phyloP scores from a whole-genome alignment of 2,888 invertebrate species.

The Clepsis dumicolana region DNA sequence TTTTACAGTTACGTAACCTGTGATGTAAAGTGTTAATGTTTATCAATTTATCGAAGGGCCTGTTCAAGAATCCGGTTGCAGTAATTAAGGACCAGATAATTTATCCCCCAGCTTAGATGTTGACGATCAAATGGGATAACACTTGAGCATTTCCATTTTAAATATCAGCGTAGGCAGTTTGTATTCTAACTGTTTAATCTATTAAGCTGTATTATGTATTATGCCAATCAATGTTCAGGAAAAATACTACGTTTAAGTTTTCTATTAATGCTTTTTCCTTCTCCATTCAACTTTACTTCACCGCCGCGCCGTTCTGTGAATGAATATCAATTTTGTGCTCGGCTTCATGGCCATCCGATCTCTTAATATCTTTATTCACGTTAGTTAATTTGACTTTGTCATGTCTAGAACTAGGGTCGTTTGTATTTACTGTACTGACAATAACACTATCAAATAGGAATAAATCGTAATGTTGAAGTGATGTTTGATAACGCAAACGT shows the following conservation, averaged over 20 bases:
- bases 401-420: constrained; percentile 2
- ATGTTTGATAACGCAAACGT: neutral
- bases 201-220: neutral
- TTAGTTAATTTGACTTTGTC: constrained; percentile 14
- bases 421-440: neutral
- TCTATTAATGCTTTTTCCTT: neutral
- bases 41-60: constrained; percentile 36
- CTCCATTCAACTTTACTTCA: neutral
- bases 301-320: neutral
- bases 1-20: constrained; percentile 35
- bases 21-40: constrained; percentile 27
- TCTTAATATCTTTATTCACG: neutral
- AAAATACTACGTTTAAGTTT: neutral
- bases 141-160: constrained; percentile 28
- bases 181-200: neutral
- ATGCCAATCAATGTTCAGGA: neutral
- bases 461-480: neutral
- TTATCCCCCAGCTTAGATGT: constrained; percentile 34
- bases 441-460: constrained; percentile 1
- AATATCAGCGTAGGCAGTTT: constrained; percentile 9
- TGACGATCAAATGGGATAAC: constrained; percentile 29
- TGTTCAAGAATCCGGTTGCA: constrained; percentile 33
- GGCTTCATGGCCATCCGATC: neutral
- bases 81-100: constrained; percentile 22
- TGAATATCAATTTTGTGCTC: neutral